A percentile compares a stretch with the other conserved stretches of the same genome.
Evolutionary conservation across 1,140 invertebrate species (phyloP).

Genomic region (Eubasilissa regina): DNA sequence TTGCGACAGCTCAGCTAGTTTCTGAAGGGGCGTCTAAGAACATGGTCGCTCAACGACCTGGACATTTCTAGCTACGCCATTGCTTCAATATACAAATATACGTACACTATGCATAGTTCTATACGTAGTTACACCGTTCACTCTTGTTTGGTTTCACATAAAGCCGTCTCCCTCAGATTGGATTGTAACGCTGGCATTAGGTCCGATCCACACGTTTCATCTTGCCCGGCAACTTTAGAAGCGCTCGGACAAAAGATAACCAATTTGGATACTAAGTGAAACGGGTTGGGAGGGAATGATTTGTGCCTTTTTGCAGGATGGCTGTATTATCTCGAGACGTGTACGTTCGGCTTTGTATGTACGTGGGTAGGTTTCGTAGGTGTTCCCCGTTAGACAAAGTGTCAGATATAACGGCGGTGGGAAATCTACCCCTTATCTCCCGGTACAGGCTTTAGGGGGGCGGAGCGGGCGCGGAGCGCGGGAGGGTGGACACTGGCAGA

Average conservation of each 20-base stretch:
- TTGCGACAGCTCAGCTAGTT: not conserved
- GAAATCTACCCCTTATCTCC: conserved; percentile 48
- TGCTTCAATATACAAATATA: not conserved
- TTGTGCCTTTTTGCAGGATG: conserved; percentile 1
- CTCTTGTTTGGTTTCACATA: conserved; percentile 12
- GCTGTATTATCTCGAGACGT: not conserved
- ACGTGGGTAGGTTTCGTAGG: conserved; percentile 37
- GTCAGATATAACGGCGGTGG: conserved; percentile 55
- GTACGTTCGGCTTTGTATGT: conserved; percentile 7
- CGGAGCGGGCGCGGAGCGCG: conserved; percentile 3
- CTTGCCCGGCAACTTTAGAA: not conserved
- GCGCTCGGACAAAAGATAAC: not conserved
- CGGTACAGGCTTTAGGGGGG: conserved; percentile 28
- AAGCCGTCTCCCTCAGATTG: conserved; percentile 35
- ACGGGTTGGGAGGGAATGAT: not conserved
- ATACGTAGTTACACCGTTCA: conserved; percentile 11
- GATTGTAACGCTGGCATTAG: conserved; percentile 36
- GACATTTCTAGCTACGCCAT: not conserved
- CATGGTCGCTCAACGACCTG: conserved; percentile 1
- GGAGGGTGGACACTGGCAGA: conserved; percentile 31
- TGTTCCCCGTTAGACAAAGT: conserved; percentile 56
- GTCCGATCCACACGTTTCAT: conserved; percentile 19
- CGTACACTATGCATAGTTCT: not conserved
- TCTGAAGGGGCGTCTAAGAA: not conserved
- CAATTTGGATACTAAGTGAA: not conserved